A percentile compares a stretch with the other conserved stretches of the same genome.
Evolutionary conservation across 1,140 invertebrate genomes (phyloP).

Genomic region (Carposina sasakii): DNA sequence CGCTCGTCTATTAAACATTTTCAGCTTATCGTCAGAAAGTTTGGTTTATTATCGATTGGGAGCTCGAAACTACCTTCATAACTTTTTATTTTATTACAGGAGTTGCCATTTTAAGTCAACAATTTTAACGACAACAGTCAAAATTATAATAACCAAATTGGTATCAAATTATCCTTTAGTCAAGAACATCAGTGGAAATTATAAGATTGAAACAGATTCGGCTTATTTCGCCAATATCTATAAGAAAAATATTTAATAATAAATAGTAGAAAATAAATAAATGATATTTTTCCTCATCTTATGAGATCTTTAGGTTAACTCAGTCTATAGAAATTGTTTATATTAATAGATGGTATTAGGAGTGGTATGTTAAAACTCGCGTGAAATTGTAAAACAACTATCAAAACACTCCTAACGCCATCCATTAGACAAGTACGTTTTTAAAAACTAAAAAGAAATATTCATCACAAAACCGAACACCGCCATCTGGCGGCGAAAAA

Average conservation of each 20-base stretch:
- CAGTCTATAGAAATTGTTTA: constrained; percentile 33
- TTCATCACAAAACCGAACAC: constrained; percentile 11
- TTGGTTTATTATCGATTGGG: too few relatives aligned
- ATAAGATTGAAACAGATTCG: not conserved
- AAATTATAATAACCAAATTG: not conserved
- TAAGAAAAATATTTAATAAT: not conserved
- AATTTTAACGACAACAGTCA: not conserved
- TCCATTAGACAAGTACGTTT: too few relatives aligned
- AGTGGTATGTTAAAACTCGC: not conserved
- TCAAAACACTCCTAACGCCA: constrained; percentile 7
- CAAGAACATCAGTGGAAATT: not conserved
- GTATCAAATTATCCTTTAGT: not conserved
- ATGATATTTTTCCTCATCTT: constrained; percentile 23
- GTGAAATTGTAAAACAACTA: not conserved
- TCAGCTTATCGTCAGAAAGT: too few relatives aligned
- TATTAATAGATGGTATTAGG: not conserved
- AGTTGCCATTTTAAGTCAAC: not conserved
- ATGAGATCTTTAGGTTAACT: constrained; percentile 31
- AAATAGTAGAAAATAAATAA: constrained; percentile 12
- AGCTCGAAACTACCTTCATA: too few relatives aligned
- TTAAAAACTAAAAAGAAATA: constrained; percentile 12
- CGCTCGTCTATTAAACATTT: too few relatives aligned
- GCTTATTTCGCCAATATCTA: not conserved
- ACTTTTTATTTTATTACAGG: not conserved
- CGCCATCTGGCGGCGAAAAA: not conserved